phyloP scores from a whole-genome alignment of 1,140 invertebrate genomes.

The Macrostomum lignano region DNA sequence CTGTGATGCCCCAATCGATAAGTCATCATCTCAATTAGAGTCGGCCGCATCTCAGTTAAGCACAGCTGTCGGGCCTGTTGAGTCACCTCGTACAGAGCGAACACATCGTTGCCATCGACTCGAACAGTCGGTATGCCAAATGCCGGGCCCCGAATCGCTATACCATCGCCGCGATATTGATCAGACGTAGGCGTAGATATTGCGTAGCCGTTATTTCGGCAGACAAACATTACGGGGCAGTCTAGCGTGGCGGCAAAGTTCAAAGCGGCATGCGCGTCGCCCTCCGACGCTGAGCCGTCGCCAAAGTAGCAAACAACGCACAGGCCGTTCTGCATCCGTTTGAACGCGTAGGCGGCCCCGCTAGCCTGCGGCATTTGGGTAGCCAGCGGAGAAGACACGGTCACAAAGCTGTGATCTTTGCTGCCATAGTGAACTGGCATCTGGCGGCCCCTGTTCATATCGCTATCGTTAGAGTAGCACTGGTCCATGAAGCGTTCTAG shows the following conservation, averaged over 20 bases:
- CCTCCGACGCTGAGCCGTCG: slow-evolving; percentile 87
- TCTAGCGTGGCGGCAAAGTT: slow-evolving; percentile 90
- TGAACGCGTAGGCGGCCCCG: slow-evolving; percentile 22
- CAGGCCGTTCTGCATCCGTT: slow-evolving; percentile 30
- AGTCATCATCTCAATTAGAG: slow-evolving; percentile 86
- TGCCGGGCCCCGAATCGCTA: slow-evolving; percentile 49
- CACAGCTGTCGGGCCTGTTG: slow-evolving; percentile 47
- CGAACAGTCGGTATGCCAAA: slow-evolving; percentile 68
- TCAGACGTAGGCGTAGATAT: slow-evolving; percentile 75
- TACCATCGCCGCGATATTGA: slow-evolving; percentile 58
- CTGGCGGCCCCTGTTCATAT: slow-evolving; percentile 62
- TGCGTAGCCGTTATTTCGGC: slow-evolving; percentile 75
- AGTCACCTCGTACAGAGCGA: slow-evolving; percentile 75
- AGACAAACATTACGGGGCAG: slow-evolving; percentile 77
- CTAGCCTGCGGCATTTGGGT: slow-evolving; percentile 73
- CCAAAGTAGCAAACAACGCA: slow-evolving; percentile 86
- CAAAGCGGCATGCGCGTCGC: slow-evolving; percentile 84
- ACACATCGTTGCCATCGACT: slow-evolving; percentile 82
- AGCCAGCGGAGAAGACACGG: slow-evolving; percentile 67
- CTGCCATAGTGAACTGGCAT: slow-evolving; percentile 52
- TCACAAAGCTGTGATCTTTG: slow-evolving; percentile 56
- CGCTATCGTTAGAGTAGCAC: slow-evolving; percentile 68
- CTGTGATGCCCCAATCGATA: slow-evolving; percentile 94
- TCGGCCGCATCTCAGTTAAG: slow-evolving; percentile 48
- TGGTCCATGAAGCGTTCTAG: slow-evolving; percentile 69